Evolutionary conservation across 1,140 invertebrate genomes (phyloP).

Genomic region (Sycophila sp.): DNA sequence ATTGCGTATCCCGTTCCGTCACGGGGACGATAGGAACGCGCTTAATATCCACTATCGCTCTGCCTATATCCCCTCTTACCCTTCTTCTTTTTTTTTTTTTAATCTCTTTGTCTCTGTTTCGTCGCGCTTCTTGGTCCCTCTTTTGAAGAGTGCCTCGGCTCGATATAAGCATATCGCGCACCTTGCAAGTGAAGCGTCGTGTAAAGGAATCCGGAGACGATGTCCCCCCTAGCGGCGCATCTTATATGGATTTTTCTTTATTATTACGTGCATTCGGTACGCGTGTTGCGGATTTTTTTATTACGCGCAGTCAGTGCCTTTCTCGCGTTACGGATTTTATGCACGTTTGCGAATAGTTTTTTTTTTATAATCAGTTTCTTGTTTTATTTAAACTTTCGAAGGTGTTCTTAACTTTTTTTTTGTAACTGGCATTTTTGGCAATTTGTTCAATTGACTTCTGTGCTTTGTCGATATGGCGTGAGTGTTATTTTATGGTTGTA

Average conservation of each 20-base stretch:
- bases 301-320: background rate
- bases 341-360: background rate
- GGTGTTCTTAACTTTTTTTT: background rate
- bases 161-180: too few relatives aligned
- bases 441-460: constrained; percentile 1
- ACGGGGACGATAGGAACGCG: background rate
- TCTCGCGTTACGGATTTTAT: background rate
- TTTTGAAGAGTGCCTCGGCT: constrained; percentile 3
- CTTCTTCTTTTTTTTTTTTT: background rate
- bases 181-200: too few relatives aligned
- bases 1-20: background rate
- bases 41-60: background rate
- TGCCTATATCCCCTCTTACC: too few relatives aligned
- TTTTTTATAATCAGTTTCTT: background rate
- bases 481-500: background rate
- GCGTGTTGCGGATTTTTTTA: background rate
- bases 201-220: too few relatives aligned
- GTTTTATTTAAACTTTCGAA: background rate
- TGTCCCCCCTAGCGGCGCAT: too few relatives aligned
- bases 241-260: too few relatives aligned
- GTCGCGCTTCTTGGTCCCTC: constrained; percentile 28
- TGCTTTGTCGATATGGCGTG: background rate
- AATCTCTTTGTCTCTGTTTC: background rate
- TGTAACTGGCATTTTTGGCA: background rate
- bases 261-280: too few relatives aligned